These are phyloP conservation scores for Hemibates koningsi DNA, from an alignment of 2,113 vertebrate species.

Conservation along the genomic window DNA sequence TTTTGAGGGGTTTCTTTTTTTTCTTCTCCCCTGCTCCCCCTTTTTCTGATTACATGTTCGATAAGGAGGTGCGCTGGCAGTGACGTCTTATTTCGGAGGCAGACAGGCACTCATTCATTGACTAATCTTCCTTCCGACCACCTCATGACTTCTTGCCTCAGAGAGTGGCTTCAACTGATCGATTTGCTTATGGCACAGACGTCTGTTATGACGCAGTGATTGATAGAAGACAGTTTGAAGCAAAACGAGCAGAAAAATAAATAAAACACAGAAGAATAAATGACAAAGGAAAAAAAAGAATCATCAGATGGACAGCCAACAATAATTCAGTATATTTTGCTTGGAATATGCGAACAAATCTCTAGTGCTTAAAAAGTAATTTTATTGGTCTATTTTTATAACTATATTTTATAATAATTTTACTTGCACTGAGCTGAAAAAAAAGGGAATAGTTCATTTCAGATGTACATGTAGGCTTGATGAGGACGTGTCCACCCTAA, in stretches of 20 bases:
- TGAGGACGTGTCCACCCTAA: neutral
- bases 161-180: neutral
- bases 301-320: neutral
- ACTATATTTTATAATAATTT: neutral
- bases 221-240: neutral
- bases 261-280: neutral
- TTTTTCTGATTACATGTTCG: neutral
- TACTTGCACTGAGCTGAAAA: neutral
- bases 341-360: neutral
- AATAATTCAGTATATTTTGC: neutral
- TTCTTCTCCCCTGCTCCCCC: neutral
- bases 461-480: neutral
- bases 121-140: constrained; percentile 23
- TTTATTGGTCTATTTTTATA: neutral
- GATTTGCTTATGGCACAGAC: neutral
- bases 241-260: neutral
- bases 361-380: neutral
- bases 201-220: neutral
- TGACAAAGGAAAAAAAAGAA: neutral
- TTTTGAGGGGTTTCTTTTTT: neutral
- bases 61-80: neutral
- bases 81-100: constrained; percentile 41
- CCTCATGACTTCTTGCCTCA: constrained; percentile 33
- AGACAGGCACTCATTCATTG: constrained; percentile 44
- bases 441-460: too few species aligned